Conservation (phyloP, 2,888 invertebrate species). For the Lissonota sp. region DNA sequence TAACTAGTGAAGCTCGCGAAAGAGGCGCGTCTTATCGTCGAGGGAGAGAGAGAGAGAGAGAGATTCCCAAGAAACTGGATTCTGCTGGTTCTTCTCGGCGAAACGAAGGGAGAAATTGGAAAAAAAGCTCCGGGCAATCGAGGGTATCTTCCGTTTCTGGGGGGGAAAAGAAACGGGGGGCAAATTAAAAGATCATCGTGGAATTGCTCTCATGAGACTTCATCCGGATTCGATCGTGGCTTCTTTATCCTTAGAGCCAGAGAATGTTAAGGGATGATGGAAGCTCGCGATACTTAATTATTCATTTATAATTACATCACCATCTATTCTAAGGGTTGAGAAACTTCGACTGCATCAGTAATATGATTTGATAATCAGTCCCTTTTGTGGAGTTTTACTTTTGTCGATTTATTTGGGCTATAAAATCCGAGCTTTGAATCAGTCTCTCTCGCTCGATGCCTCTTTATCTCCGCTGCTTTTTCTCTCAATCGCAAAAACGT, state of each 20-base stretch:
- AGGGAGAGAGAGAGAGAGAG: background rate
- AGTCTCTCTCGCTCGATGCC: conserved; percentile 13
- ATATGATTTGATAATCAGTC: background rate
- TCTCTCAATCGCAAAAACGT: conserved; percentile 9
- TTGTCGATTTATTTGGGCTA: conserved; percentile 27
- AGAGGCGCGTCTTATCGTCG: conserved; percentile 55
- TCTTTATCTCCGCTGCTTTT: conserved; percentile 21
- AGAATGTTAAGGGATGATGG: too few relatives aligned
- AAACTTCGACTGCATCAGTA: too few relatives aligned
- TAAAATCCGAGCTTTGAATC: conserved; percentile 8
- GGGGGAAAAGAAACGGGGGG: conserved; percentile 15
- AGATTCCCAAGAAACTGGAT: background rate
- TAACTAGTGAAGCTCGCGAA: conserved; percentile 59
- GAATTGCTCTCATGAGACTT: conserved; percentile 18
- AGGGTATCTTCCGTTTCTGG: background rate
- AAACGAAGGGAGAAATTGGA: conserved; percentile 4
- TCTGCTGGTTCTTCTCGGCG: conserved; percentile 37
- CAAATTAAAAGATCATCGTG: conserved; percentile 64
- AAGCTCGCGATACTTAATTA: too few relatives aligned
- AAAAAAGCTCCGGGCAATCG: background rate
- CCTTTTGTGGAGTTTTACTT: background rate
- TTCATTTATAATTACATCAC: too few relatives aligned
- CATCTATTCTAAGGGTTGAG: too few relatives aligned
- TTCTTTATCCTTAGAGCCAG: too few relatives aligned
- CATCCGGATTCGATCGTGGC: too few relatives aligned